Evolutionary conservation across 1,140 invertebrate genomes (phyloP), one percentile per base, ranked within the genome.

Genomic region (Neocloeon triangulifer): DNA sequence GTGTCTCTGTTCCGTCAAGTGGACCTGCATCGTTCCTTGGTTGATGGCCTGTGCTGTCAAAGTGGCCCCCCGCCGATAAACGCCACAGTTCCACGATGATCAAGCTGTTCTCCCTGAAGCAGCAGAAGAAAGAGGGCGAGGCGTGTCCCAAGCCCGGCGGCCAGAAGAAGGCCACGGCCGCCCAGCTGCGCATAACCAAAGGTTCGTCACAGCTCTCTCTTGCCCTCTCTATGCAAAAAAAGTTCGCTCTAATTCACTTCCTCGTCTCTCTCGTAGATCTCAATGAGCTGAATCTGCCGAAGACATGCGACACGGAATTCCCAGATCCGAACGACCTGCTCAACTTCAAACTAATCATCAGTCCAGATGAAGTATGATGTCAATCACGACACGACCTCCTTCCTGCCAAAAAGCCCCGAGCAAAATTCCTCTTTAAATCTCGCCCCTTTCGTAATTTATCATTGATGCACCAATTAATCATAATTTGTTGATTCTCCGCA

Each of bases 81-180:
- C n/a, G n/a, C n/a, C n/a, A n/a, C n/a, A n/a, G n/a, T n/a, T n/a
- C n/a, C n/a, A 59, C 51, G 46, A 94, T 95, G 89, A 94, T 95
- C 55, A 94, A 92, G 69, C 67, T 95, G 59, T 95, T 94, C 67
- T 89, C 86, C 33, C 61, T 94, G 47, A 95, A 94, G 64, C 84
- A 94, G 65, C 84, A 91, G 58, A 89, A 91, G 64, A 94, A 94
- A 64, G 85, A 94, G 67, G 86, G 85, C 41, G 80, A 86, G 56
- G 58, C 69, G 34, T 68, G 74, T 47, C 68, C 69, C 33, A 68
- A 68, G 52, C 59, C 64, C 50, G 71, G 69, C 38, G 71, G 66
- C 45, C 79, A 81, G 55, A 89, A 89, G 53, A 81, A 84, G 56
- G 76, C 86, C 33, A 91, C 88, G 35, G 86, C 89, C 43, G 89